phyloP scores from a whole-genome alignment of 2,888 invertebrate species.

The Aricia artaxerxes region DNA sequence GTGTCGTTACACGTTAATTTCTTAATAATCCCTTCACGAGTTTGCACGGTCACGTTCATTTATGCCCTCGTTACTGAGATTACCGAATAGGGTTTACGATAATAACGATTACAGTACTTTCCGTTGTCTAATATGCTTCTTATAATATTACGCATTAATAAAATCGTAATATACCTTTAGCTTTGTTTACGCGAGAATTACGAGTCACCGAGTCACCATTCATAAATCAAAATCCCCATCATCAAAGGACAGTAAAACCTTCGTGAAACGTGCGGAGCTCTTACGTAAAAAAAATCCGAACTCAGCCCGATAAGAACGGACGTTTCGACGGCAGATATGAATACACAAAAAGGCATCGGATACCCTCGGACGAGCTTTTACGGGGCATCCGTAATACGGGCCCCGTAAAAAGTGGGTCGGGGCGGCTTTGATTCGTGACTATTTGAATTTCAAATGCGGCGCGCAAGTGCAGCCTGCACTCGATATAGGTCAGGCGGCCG shows the following conservation, averaged over 20 bases:
- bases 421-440: slow-evolving; percentile 64
- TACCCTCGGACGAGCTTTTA: slow-evolving; percentile 25
- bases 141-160: not conserved
- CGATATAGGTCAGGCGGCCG: slow-evolving; percentile 60
- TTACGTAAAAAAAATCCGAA: slow-evolving; percentile 20
- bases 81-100: not conserved
- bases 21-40: not conserved
- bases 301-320: not conserved
- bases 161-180: not conserved
- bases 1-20: not conserved
- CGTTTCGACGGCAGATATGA: slow-evolving; percentile 16
- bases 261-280: not conserved
- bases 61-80: not conserved
- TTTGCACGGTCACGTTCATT: not conserved
- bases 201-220: not conserved
- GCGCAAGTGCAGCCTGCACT: slow-evolving; percentile 66
- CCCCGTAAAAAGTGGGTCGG: slow-evolving; percentile 63
- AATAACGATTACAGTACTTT: not conserved
- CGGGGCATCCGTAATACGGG: slow-evolving; percentile 52
- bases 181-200: not conserved
- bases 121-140: not conserved
- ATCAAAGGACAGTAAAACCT: not conserved
- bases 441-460: slow-evolving; percentile 73
- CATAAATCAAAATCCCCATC: not conserved
- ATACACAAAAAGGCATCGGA: slow-evolving; percentile 24